phyloP scores from a whole-genome alignment of 2,113 vertebrate genomes.

The Oplegnathus fasciatus region DNA sequence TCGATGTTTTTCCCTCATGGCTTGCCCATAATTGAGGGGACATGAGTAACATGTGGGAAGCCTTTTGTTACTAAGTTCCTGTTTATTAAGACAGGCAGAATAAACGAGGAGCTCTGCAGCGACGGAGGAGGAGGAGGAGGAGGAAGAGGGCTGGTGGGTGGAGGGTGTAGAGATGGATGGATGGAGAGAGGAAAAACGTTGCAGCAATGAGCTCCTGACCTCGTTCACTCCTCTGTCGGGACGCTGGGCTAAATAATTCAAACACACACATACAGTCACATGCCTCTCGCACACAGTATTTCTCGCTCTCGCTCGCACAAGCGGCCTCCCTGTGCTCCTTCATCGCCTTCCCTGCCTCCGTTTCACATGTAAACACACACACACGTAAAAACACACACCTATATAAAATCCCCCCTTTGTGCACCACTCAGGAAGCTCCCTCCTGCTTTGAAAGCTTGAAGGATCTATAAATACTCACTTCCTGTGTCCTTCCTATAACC shows the following conservation, averaged over 20 bases:
- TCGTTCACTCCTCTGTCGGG: slow-evolving; percentile 82
- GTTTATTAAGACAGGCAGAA: slow-evolving; percentile 64
- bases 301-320: slow-evolving; percentile 40
- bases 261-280: slow-evolving; percentile 70
- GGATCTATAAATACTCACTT: slow-evolving; percentile 71
- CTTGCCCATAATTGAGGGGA: slow-evolving; percentile 69
- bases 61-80: slow-evolving; percentile 71
- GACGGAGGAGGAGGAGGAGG: slow-evolving; percentile 3
- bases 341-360: slow-evolving; percentile 17
- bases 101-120: slow-evolving; percentile 32
- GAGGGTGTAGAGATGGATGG: slow-evolving; percentile 49
- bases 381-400: slow-evolving; percentile 50
- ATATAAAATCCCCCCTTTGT: slow-evolving; percentile 37
- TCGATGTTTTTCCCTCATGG: slow-evolving; percentile 70
- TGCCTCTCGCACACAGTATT: slow-evolving; percentile 63
- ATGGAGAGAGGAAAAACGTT: slow-evolving; percentile 60
- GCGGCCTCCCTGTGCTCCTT: slow-evolving; percentile 50
- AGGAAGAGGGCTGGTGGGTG: slow-evolving; percentile 36
- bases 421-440: slow-evolving; percentile 55
- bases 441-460: slow-evolving; percentile 24
- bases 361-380: slow-evolving; percentile 53
- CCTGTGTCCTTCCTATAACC: slow-evolving; percentile 50
- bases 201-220: slow-evolving; percentile 81
- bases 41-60: slow-evolving; percentile 70
- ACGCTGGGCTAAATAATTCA: slow-evolving; percentile 81